Evolutionary conservation across 2,888 invertebrate genomes (phyloP).

Genomic region (Notodonta dromedarius): DNA sequence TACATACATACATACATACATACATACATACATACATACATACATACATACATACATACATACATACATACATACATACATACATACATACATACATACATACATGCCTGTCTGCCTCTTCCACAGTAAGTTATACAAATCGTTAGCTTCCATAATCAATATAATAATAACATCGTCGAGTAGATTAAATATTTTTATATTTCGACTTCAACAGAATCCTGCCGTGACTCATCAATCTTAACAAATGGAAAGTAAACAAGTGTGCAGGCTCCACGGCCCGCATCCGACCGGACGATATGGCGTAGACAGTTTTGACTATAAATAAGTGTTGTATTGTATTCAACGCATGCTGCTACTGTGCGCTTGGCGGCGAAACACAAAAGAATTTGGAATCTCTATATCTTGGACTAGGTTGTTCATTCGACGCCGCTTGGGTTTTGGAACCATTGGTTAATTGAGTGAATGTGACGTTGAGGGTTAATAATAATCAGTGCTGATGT

Average conservation of each 20-base stretch:
- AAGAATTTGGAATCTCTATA: slow-evolving; percentile 78
- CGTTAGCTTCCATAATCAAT: no score
- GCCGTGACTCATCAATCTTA: slow-evolving; percentile 1
- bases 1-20: no score
- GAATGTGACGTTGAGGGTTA: no score
- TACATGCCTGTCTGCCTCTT: no score
- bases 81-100: no score
- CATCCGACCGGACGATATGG: slow-evolving; percentile 74
- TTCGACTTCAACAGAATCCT: neutral
- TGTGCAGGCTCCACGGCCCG: slow-evolving; percentile 46
- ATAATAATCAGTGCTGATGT: no score
- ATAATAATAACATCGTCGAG: no score
- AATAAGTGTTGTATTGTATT: slow-evolving; percentile 84
- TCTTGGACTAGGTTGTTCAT: slow-evolving; percentile 46
- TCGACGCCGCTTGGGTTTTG: neutral
- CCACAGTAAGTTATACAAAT: no score
- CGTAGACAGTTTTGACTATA: slow-evolving; percentile 82
- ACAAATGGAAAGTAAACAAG: slow-evolving; percentile 17
- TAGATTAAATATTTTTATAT: neutral
- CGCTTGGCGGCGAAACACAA: slow-evolving; percentile 74
- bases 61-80: no score
- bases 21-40: no score
- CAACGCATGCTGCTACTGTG: slow-evolving; percentile 78
- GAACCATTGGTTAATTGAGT: no score
- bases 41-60: no score